Base-by-base conservation (phyloP, 2,113 vertebrate genomes). In the Clinocottus analis region DNA sequence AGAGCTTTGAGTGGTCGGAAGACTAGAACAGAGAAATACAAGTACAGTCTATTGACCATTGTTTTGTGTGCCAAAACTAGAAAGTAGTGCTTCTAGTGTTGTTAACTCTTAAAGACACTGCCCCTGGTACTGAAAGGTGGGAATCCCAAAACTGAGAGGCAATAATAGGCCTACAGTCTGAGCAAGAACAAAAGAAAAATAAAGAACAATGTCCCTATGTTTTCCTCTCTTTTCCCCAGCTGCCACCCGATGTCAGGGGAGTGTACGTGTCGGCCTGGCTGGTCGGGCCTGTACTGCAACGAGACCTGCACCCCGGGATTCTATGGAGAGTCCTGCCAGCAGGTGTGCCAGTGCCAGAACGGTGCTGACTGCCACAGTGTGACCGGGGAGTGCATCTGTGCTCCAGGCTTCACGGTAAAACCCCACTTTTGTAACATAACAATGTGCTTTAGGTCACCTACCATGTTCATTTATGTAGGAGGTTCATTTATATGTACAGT, bases 191-290 rank as follows among this genome's bases (percentile, higher is more conserved):
- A 33, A 21, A 56, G 19, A 43, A 64, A 6, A 39, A 55, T n/a
- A 11, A 39, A 70, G 27, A 21, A 10, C 27, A 62, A n/a, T 59
- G 17, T 63, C 62, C 35, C 7, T 9, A 13, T 25, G 3, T 62
- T 29, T 70, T 39, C 45, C 19, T 77, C 31, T 90, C 82, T 41
- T 37, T 65, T 71, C 78, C 73, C 82, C 95, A 99, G 98, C 95
- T 99, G 98, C 93, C 98, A 99, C 85, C 98, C 98, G 14, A 96
- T 98, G 96, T 97, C 97, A 87, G 98, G 98, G 29, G 97, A 98
- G 90, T 99, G 98, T 79, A 93, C 93, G 51, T 99, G 98, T 91
- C 93, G 91, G 85, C 93, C 96, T 0, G 98, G 98, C 75, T 97
- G 97, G 97, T 96, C 98, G 5, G 98, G 98, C 31, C 96, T 99